Evolutionary conservation across 1,140 invertebrate species (phyloP), one percentile per base, ranked within the genome.

Genomic region (Schmidtea mediterranea): DNA sequence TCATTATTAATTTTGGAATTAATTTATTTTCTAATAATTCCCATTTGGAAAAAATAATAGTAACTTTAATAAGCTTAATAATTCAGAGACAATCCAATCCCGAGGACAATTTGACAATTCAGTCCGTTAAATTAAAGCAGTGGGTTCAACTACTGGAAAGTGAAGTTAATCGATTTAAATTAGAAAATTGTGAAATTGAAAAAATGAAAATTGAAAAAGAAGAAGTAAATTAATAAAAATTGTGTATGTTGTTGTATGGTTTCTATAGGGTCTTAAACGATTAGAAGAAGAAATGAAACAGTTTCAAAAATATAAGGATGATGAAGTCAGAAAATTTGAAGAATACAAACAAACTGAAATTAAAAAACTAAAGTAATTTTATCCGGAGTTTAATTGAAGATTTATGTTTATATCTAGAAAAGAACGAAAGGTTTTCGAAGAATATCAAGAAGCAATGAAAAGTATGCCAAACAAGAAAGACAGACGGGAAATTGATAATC

Each of bases 391-490:
- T n/a, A n/a, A n/a, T n/a, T n/a, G n/a, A n/a, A n/a, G n/a, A n/a
- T n/a, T n/a, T n/a, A n/a, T n/a, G n/a, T n/a, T n/a, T n/a, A n/a
- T n/a, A n/a, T 36, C 49, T 53, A 62, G 62, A 46, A 57, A 62
- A 48, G 63, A 67, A 45, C 55, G 56, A 46, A 61, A 62, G 45
- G 50, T 66, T 51, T 66, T 67, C 60, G 63, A 66, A 36, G 59
- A 60, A 18, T 63, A 64, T 48, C 61, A 62, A 52, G 63, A 63
- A 50, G 56, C 59, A 22, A 51, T 58, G 0, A 55, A 60, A 41
- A 53, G 56, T 37, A 55, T 57, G 45, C 59, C 61, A 10, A 58
- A 62, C 48, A 63, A 64, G 46, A 62, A 62, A 53, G 61, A 66
- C 18, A 53, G 62, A 39, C 59, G 65, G 46, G 65, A 66, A 53